phyloP scores from a whole-genome alignment of 2,797 vertebrate genomes.

The Semaprochilodus insignis region DNA sequence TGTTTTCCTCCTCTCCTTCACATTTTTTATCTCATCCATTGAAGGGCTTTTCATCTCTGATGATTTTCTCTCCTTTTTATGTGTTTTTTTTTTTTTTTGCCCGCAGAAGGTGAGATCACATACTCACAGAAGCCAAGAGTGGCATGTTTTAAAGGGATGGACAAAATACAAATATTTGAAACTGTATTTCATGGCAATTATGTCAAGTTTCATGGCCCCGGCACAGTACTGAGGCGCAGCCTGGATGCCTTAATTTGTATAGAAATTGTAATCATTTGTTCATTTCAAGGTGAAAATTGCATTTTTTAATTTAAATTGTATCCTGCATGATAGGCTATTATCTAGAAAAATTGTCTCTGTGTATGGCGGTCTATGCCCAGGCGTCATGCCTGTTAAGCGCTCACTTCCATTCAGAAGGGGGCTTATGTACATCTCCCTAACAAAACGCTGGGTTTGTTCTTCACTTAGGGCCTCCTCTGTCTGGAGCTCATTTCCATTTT shows the following conservation, averaged over 20 bases:
- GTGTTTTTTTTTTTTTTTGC: constrained; percentile 82
- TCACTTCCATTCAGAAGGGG: constrained; percentile 95
- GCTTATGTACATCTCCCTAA: constrained; percentile 89
- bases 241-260: constrained; percentile 99
- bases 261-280: constrained; percentile 99
- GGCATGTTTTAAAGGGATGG: constrained; percentile 93
- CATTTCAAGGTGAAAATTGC: constrained; percentile 99
- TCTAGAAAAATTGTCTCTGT: constrained; percentile 98
- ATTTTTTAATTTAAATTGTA: constrained; percentile 99
- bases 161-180: constrained; percentile 99
- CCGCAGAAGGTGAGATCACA: constrained; percentile 92
- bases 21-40: constrained; percentile 90
- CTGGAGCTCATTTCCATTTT: constrained; percentile 77
- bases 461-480: constrained; percentile 76
- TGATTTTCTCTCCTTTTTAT: constrained; percentile 72
- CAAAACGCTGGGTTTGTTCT: constrained; percentile 82
- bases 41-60: constrained; percentile 87
- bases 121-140: constrained; percentile 85
- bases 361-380: constrained; percentile 92
- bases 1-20: constrained; percentile 70
- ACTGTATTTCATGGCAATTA: constrained; percentile 99
- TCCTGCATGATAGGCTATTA: constrained; percentile 93
- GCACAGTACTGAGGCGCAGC: constrained; percentile 96
- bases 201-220: constrained; percentile 99
- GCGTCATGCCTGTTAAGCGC: constrained; percentile 93